phyloP scores from a whole-genome alignment of 2,888 invertebrate genomes.

The Geophilus truncorum region DNA sequence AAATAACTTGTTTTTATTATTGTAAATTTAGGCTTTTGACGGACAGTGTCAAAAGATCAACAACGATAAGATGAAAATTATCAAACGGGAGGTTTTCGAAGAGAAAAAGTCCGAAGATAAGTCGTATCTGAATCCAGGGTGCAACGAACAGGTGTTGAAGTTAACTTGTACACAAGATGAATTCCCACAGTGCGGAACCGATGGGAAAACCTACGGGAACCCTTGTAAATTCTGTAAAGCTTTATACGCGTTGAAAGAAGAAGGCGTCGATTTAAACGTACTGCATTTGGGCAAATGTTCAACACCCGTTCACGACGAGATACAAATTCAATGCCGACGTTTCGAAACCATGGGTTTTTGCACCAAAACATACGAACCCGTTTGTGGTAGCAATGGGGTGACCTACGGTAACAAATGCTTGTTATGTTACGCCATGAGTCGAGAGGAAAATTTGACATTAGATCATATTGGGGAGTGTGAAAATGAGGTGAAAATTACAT shows the following conservation, averaged over 20 bases:
- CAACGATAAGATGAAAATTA: not conserved
- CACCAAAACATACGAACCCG: slow-evolving; percentile 4
- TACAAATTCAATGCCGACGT: no score
- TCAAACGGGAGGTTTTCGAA: not conserved
- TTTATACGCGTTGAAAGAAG: not conserved
- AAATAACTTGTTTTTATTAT: not conserved
- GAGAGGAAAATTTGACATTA: not conserved
- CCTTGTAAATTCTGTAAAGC: not conserved
- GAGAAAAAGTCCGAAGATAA: no score
- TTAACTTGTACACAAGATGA: not conserved
- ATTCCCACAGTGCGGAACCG: not conserved
- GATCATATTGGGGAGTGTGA: not conserved
- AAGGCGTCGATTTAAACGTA: not conserved
- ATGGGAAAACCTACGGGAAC: not conserved
- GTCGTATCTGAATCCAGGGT: not conserved
- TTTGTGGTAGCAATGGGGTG: not conserved
- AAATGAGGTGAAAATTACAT: no score
- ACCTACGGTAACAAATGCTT: not conserved
- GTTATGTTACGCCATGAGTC: no score
- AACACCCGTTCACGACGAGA: no score
- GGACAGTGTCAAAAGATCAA: no score
- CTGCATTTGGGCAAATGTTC: not conserved
- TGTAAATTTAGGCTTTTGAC: no score
- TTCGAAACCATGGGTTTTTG: no score
- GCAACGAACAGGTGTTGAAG: not conserved